Percentiles rank a stretch among this genome's conserved stretches.
Conservation (phyloP, 2,888 invertebrate species). For the Achlya flavicornis region DNA sequence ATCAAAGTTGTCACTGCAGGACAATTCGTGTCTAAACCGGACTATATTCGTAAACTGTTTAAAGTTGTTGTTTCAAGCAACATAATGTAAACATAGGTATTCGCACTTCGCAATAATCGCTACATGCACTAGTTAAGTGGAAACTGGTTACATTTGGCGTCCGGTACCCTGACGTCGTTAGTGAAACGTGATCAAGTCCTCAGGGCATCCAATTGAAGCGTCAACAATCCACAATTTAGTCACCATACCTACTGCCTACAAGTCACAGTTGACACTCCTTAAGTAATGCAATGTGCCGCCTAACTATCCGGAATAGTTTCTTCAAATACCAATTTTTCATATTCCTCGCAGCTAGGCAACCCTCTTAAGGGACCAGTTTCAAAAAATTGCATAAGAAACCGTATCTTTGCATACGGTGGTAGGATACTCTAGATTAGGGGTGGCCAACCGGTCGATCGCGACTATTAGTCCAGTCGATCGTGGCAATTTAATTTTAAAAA, state of each 20-base stretch:
- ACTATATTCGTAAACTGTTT: too few relatives aligned
- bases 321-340: too few relatives aligned
- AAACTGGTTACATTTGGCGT: background rate
- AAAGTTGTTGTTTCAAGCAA: background rate
- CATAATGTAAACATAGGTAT: background rate
- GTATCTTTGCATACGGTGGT: too few relatives aligned
- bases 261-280: background rate
- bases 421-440: too few relatives aligned
- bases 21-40: too few relatives aligned
- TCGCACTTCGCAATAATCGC: background rate
- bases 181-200: slow-evolving; percentile 2
- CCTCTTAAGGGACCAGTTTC: too few relatives aligned
- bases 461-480: too few relatives aligned
- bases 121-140: background rate
- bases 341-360: too few relatives aligned
- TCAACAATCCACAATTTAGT: background rate
- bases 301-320: background rate
- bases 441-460: too few relatives aligned
- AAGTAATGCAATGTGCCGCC: background rate
- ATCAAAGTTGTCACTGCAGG: too few relatives aligned
- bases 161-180: background rate
- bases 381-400: too few relatives aligned
- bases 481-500: too few relatives aligned
- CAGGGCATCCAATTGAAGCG: background rate
- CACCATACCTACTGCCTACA: background rate